Base-by-base conservation (phyloP, 92 coral and sea anemone species). In the Umimayanthus kanabou region DNA sequence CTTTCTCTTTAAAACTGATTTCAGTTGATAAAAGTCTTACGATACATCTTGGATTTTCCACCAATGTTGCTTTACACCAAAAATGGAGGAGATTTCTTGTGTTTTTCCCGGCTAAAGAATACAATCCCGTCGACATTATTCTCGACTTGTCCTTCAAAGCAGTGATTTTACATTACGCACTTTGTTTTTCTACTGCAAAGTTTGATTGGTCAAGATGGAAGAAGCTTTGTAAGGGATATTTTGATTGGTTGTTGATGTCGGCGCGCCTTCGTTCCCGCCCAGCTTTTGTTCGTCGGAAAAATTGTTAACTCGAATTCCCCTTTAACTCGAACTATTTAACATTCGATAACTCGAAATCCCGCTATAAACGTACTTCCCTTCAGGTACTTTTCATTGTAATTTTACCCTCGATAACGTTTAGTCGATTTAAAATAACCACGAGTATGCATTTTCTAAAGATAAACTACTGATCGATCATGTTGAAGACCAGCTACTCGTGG, bases 141-240 rank as follows among this genome's bases (percentile, higher is more conserved):
- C 28, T 47, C 50, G 50, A 15, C 23, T 6, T 73, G 25, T 16
- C 45, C 28, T 37, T 26, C 39, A 15, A 16, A 6, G 13, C 13
- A 74, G 79, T 74, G 53, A 39, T 74, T 74, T 74, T 39, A 74
- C 79, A 37, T 74, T 37, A 15, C 79, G 43, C 42, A 74, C n/a
- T 74, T 4, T 20, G 26, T 23, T 3, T 4, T 6, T 37, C 26
- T 74, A 39, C 5, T 0, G 4, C n/a, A 18, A 20, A 73, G 7
- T 73, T 18, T 73, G 43, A 73, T 73, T 73, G 77, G 77, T n/a
- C 42, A 73, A 73, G 2, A 73, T 0, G 43, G n/a, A 73, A 2
- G 43, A 73, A 18, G 22, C 14, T 16, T 18, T 74, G 78, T 20
- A 74, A 39, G 5, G 5, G 26, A n/a, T 74, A 25, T 4, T 16